Conservation (phyloP, 2,888 invertebrate species). For the Acutogordius australiensis region DNA sequence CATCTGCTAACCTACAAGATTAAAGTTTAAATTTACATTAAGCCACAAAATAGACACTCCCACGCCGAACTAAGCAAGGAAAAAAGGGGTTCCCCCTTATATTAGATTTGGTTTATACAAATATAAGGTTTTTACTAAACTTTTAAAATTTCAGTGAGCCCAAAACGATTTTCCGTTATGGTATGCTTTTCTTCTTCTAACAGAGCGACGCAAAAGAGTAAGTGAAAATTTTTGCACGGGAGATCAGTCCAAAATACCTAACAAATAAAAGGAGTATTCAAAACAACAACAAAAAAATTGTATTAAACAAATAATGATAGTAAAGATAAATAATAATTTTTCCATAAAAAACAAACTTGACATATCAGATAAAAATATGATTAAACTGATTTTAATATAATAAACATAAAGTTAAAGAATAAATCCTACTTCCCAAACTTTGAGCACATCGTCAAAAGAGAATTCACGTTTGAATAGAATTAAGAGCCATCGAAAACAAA, state of each 20-base stretch:
- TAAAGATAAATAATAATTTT: too few relatives aligned
- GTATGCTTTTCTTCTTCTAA: slow-evolving; percentile 55
- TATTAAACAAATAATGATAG: too few relatives aligned
- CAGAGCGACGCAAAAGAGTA: slow-evolving; percentile 68
- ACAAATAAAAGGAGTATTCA: too few relatives aligned
- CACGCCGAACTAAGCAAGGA: not conserved
- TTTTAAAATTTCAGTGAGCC: slow-evolving; percentile 77
- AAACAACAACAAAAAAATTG: too few relatives aligned
- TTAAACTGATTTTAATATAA: too few relatives aligned
- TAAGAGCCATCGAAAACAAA: slow-evolving; percentile 88
- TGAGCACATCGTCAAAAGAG: slow-evolving; percentile 47
- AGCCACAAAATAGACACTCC: slow-evolving; percentile 12
- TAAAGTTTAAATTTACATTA: too few relatives aligned
- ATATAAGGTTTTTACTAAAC: slow-evolving; percentile 26
- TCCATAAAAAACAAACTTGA: too few relatives aligned
- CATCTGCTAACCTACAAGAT: too few relatives aligned
- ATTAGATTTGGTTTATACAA: not conserved
- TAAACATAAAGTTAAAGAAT: not conserved
- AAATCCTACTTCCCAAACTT: slow-evolving; percentile 53
- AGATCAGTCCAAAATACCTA: slow-evolving; percentile 58
- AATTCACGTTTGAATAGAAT: slow-evolving; percentile 85
- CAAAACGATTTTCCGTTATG: slow-evolving; percentile 64
- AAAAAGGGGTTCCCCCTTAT: slow-evolving; percentile 16
- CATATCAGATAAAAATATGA: too few relatives aligned
- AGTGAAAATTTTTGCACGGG: slow-evolving; percentile 74